Evolutionary conservation across 2,797 vertebrate species (phyloP), one percentile per base, ranked within the genome.

Genomic region (Pseudocheirus occidentalis): DNA sequence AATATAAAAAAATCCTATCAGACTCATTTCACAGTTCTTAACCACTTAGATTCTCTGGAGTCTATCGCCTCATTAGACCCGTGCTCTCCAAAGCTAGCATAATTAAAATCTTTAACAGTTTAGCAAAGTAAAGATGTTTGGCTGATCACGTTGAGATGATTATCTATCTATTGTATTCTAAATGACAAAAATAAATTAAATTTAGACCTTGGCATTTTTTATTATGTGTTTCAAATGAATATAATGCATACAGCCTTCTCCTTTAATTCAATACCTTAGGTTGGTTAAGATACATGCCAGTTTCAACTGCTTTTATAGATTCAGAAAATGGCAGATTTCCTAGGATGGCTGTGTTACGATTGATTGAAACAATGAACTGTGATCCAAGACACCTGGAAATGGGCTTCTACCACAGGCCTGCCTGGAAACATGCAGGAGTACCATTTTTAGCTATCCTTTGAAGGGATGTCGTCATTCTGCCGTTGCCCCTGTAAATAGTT

Each of bases 51-150:
- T 99, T 99, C 99, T 99, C 99, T 98, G 98, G 99, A 99, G 99
- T 99, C 99, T 99, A 99, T 98, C 98, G 99, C 99, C 99, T 99
- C 99, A 99, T 99, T 99, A 99, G 99, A 99, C 99, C 99, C 99
- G 98, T 99, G 99, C 99, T 99, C 99, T 99, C 99, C 99, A 99
- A 99, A 99, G 99, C 99, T 99, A 98, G 99, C 99, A 99, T 99
- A 99, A 99, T 99, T 99, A 99, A 99, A 99, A 99, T 99, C 99
- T 99, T 99, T 99, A 99, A 99, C 99, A 99, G 99, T 99, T 99
- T 99, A 99, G 99, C 99, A 99, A 99, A 99, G 99, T 99, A 99
- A 99, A 99, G 99, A 99, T 99, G 99, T 99, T 99, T 99, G 99
- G 99, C 99, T 99, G 99, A 99, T 99, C 99, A 98, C 99, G 99